Evolutionary conservation across 2,113 vertebrate species (phyloP).

Genomic region (Sinocyclocheilus grahami): DNA sequence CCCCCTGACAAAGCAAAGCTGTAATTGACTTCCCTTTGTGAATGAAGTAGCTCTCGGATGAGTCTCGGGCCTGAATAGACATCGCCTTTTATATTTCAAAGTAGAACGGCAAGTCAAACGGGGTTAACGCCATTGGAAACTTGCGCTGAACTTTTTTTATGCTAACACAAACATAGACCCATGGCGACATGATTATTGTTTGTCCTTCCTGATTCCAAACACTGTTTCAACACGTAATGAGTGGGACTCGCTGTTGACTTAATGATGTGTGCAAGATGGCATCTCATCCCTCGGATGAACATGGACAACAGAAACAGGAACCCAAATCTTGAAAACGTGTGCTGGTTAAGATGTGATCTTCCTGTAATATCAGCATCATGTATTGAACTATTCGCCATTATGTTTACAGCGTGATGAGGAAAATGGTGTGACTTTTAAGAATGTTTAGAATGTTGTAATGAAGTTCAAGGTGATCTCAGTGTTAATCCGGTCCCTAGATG

Average conservation of each 20-base stretch:
- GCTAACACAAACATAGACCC: conserved; percentile 45
- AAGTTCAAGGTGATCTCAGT: no score
- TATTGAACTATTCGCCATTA: neutral
- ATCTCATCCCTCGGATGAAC: conserved; percentile 35
- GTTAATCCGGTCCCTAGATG: neutral
- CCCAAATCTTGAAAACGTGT: neutral
- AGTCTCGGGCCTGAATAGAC: conserved; percentile 26
- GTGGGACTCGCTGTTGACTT: conserved; percentile 45
- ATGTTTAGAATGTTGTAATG: neutral
- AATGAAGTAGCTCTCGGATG: conserved; percentile 19
- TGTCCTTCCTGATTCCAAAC: conserved; percentile 56
- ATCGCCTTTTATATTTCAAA: conserved; percentile 38
- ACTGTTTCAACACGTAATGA: conserved; percentile 44
- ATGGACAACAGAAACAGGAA: neutral
- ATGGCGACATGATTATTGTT: conserved; percentile 59
- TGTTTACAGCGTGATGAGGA: neutral
- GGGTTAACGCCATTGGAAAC: conserved; percentile 46
- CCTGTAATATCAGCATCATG: neutral
- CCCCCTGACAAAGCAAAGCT: conserved; percentile 30
- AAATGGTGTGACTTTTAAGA: no score
- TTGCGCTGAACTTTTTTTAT: conserved; percentile 28
- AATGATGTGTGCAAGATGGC: conserved; percentile 23
- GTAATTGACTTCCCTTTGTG: conserved; percentile 27
- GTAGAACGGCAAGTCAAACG: conserved; percentile 25
- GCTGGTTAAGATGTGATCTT: neutral